Evolutionary conservation across 2,797 vertebrate genomes (phyloP).

Genomic region (Heliangelus exortis): DNA sequence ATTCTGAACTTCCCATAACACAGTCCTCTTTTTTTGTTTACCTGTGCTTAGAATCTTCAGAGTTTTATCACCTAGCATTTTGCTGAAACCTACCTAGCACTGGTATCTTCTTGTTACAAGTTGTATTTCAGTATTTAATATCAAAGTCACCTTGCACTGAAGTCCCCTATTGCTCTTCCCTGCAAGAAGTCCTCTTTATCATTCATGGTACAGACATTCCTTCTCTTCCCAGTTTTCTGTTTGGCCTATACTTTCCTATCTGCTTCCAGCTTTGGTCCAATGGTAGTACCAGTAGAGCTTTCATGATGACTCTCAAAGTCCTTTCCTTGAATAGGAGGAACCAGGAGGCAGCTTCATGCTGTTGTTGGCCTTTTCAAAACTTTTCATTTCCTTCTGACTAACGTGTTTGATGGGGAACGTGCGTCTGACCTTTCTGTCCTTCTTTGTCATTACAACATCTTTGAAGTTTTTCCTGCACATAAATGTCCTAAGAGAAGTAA

Average conservation of each 20-base stretch:
- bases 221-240: neutral
- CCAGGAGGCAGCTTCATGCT: neutral
- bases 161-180: neutral
- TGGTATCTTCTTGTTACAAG: neutral
- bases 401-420: neutral
- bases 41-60: neutral
- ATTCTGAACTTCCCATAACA: neutral
- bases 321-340: neutral
- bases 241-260: neutral
- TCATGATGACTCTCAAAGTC: neutral
- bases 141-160: neutral
- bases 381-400: neutral
- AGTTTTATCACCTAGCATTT: neutral
- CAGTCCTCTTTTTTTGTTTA: neutral
- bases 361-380: neutral
- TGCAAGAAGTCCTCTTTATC: neutral
- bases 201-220: accelerated
- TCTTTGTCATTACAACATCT: neutral
- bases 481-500: neutral
- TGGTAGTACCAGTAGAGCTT: neutral
- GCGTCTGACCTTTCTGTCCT: neutral
- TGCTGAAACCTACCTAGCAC: neutral
- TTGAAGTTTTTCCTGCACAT: neutral
- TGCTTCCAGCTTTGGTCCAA: neutral
- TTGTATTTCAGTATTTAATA: accelerated